Percentiles rank a stretch among this genome's conserved stretches.
Evolutionary conservation across 2,797 vertebrate genomes (phyloP).

Genomic region (Mallotus villosus): DNA sequence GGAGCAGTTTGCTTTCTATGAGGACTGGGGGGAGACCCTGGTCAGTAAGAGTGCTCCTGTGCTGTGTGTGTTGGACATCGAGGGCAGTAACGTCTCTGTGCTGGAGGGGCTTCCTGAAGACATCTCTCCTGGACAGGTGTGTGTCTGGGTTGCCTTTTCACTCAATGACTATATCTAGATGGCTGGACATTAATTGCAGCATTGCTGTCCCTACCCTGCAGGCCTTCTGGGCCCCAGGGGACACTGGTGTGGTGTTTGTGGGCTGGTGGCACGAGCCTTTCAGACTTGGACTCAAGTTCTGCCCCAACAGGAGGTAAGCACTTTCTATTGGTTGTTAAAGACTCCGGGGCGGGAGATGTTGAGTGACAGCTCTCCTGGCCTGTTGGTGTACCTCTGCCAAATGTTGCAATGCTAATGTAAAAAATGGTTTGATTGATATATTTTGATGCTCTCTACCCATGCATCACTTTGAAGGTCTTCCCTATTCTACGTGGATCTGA

Average conservation of each 20-base stretch:
- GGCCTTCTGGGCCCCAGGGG: constrained; percentile 90
- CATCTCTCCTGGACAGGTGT: constrained; percentile 93
- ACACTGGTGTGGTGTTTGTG: constrained; percentile 88
- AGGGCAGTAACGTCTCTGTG: constrained; percentile 84
- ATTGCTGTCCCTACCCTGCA: constrained; percentile 45
- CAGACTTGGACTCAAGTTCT: constrained; percentile 85
- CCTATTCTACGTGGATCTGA: constrained; percentile 92
- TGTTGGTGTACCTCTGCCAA: not conserved
- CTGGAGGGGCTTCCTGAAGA: constrained; percentile 86
- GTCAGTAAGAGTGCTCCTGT: constrained; percentile 80
- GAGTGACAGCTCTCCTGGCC: not conserved
- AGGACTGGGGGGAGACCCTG: constrained; percentile 92
- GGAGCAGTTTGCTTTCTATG: constrained; percentile 85
- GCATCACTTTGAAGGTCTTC: constrained; percentile 78
- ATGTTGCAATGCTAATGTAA: not conserved
- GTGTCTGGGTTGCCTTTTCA: not conserved
- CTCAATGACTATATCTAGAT: not conserved
- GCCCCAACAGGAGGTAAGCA: constrained; percentile 87
- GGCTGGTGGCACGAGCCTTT: constrained; percentile 91
- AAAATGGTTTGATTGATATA: not conserved
- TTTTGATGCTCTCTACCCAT: constrained; percentile 9
- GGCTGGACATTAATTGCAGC: not conserved
- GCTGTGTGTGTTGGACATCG: constrained; percentile 87
- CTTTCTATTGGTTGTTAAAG: not conserved
- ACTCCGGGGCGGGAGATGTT: not conserved